Evolutionary conservation across 2,888 invertebrate species (phyloP).

Genomic region (Theretra japonica): DNA sequence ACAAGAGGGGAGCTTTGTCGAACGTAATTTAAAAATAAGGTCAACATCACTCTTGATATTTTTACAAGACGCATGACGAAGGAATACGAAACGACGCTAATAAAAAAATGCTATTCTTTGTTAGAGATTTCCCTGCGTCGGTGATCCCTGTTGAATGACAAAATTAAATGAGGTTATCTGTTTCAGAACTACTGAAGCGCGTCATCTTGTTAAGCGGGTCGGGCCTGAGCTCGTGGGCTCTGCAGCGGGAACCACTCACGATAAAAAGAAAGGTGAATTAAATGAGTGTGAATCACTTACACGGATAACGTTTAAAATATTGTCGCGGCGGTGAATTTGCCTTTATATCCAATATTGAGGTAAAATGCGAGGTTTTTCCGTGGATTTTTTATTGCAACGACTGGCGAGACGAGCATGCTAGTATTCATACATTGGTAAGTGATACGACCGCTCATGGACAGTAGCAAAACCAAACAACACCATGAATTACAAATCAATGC

Average conservation of each 20-base stretch:
- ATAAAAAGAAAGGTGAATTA: conserved; percentile 87
- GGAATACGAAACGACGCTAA: conserved; percentile 37
- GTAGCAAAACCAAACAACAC: too few species aligned
- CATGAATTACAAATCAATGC: too few species aligned
- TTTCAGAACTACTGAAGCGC: conserved; percentile 93
- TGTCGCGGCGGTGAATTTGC: neutral
- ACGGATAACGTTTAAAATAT: conserved; percentile 7
- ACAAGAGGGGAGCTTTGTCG: conserved; percentile 55
- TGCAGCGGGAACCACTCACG: conserved; percentile 92
- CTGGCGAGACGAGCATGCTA: too few species aligned
- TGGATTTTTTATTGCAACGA: conserved; percentile 31
- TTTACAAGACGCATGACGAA: conserved; percentile 37
- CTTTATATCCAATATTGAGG: neutral
- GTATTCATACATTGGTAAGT: too few species aligned
- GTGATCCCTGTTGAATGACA: conserved; percentile 66
- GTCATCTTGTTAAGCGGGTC: conserved; percentile 95
- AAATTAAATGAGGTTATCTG: conserved; percentile 76
- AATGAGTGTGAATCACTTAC: conserved; percentile 38
- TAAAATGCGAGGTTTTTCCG: conserved; percentile 5
- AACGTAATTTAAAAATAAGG: conserved; percentile 48
- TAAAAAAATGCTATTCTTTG: conserved; percentile 57
- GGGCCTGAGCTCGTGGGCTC: conserved; percentile 95
- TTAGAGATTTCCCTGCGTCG: conserved; percentile 60
- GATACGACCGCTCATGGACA: too few species aligned
- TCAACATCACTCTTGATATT: conserved; percentile 48